Percentiles rank a stretch among this genome's conserved stretches.
phyloP scores from a whole-genome alignment of 1,140 invertebrate genomes.

The Drosophila nikananu region DNA sequence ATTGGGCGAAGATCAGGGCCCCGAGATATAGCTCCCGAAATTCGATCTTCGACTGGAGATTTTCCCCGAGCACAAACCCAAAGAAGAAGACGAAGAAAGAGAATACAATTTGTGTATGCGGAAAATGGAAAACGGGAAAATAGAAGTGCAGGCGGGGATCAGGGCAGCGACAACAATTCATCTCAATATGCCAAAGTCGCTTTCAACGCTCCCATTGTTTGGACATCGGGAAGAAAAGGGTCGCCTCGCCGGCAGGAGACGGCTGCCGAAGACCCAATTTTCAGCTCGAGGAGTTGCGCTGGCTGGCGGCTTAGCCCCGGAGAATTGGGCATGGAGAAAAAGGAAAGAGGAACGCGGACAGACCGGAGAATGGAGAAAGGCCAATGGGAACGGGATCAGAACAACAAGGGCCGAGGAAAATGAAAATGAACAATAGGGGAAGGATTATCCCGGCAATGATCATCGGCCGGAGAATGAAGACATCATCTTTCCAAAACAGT shows the following conservation, averaged over 20 bases:
- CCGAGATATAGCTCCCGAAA: slow-evolving; percentile 26
- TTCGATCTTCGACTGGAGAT: slow-evolving; percentile 19
- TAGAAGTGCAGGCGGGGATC: slow-evolving; percentile 17
- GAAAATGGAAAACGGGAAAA: slow-evolving; percentile 21
- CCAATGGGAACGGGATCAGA: slow-evolving; percentile 7
- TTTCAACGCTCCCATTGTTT: slow-evolving; percentile 79
- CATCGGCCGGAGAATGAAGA: slow-evolving; percentile 75
- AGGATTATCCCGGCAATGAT: slow-evolving; percentile 83
- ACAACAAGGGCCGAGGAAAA: slow-evolving; percentile 11
- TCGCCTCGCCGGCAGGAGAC: slow-evolving; percentile 1
- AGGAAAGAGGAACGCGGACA: not conserved
- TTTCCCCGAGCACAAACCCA: not conserved
- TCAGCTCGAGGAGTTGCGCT: slow-evolving; percentile 40
- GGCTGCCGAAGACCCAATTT: slow-evolving; percentile 45
- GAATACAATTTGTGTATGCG: slow-evolving; percentile 1
- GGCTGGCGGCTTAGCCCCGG: slow-evolving; percentile 28
- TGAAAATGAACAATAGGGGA: slow-evolving; percentile 53
- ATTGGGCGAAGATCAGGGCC: slow-evolving; percentile 36
- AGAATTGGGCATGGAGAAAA: slow-evolving; percentile 5
- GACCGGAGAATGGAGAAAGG: slow-evolving; percentile 5
- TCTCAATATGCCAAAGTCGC: slow-evolving; percentile 82
- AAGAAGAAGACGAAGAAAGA: not conserved
- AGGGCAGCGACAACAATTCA: slow-evolving; percentile 66
- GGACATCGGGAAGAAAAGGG: slow-evolving; percentile 66
- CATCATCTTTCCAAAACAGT: slow-evolving; percentile 63